Evolutionary conservation across 2,888 invertebrate genomes (phyloP), one percentile per base, ranked within the genome.

Genomic region (Prosapia bicincta): DNA sequence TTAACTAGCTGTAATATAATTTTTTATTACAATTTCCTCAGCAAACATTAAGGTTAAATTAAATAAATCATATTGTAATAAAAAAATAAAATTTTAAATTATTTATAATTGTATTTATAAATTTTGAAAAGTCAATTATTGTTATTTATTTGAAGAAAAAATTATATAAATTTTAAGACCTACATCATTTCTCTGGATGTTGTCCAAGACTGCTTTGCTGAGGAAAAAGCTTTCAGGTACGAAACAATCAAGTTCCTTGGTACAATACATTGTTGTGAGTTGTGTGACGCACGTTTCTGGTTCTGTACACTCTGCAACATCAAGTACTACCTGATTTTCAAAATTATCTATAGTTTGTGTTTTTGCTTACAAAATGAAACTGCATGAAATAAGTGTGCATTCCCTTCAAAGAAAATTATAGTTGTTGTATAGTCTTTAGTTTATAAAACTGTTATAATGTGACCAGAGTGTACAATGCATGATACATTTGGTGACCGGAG

Each of bases 241-340:
- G 69, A 69, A 69, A 30, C 28, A 69, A 69, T 30, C 26, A 69
- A 30, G 69, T 69, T 69, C n/a, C 30, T 69, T 69, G 69, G 26
- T 30, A 26, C 30, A 30, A 23, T 30, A 69, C 30, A n/a, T 30
- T 69, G 69, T 69, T 69, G 69, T 69, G 69, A 69, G 30, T 69
- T 69, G 30, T 69, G 67, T 67, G 30, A 69, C 26, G 69, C 69
- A 69, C 69, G 69, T 69, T 28, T 69, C 26, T 54, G 54, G 67
- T 26, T 67, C 23, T 69, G 28, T 28, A 69, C 69, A 26, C 69
- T 69, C 26, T 26, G 26, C 26, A 69, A 30, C n/a, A 69, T 69
- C 30, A 69, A 23, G 30, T 69, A 69, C 28, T 67, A 67, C 26
- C 26, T 67, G 13, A 15, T 67, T 25, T 67, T 67, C 26, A 15